phyloP scores from a whole-genome alignment of 2,797 vertebrate species.

The Knipowitschia caucasica region DNA sequence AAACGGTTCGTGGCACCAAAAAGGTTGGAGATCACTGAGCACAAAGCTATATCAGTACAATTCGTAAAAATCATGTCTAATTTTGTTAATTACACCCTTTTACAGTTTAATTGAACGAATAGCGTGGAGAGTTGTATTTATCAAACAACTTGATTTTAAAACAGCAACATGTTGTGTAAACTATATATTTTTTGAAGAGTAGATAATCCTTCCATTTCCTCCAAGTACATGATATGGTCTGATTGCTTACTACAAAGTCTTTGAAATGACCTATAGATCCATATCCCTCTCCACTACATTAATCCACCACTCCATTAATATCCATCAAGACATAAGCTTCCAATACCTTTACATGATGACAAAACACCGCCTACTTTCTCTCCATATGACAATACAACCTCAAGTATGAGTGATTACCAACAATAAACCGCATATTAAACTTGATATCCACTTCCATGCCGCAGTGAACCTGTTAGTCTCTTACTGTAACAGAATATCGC shows the following conservation, averaged over 20 bases:
- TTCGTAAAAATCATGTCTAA: too few relatives aligned
- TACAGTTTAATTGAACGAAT: too few relatives aligned
- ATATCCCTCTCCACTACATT: not conserved
- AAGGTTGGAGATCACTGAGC: too few relatives aligned
- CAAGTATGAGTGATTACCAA: conserved; percentile 1
- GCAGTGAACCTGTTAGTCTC: not conserved
- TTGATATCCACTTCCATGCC: not conserved
- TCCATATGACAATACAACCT: not conserved
- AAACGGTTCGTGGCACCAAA: too few relatives aligned
- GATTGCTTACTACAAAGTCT: not conserved
- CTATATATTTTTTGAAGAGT: not conserved
- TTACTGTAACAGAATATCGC: not conserved
- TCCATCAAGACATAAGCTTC: not conserved
- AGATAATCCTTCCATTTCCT: not conserved
- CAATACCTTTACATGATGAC: not conserved
- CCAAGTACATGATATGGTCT: not conserved
- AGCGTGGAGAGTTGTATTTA: too few relatives aligned
- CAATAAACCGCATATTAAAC: conserved; percentile 3
- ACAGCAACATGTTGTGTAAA: too few relatives aligned
- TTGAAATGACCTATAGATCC: conserved; percentile 5
- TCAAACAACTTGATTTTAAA: too few relatives aligned
- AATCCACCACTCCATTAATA: conserved; percentile 1
- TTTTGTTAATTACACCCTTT: too few relatives aligned
- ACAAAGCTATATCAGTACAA: too few relatives aligned
- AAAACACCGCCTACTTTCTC: not conserved